These are phyloP conservation scores for Dicaeum eximium DNA, from an alignment of 2,113 vertebrate species.

Conservation along the genomic window DNA sequence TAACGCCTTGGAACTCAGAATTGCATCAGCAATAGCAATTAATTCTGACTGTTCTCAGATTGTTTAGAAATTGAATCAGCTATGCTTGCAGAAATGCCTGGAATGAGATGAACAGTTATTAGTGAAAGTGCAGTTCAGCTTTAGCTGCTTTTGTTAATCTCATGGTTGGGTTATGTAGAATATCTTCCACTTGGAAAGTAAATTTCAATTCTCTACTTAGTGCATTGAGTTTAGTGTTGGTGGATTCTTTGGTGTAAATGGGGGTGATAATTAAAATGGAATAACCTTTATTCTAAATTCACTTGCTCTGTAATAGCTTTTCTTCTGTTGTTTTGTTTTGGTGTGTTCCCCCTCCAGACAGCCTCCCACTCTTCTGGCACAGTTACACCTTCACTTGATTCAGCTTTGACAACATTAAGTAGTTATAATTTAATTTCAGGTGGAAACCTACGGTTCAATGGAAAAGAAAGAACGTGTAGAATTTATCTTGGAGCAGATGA, in stretches of 20 bases:
- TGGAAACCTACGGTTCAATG: conserved; percentile 99
- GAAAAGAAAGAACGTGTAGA: conserved; percentile 98
- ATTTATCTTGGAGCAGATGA: conserved; percentile 98
- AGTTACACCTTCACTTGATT: background rate
- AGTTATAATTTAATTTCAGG: conserved; percentile 70
- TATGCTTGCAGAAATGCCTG: background rate
- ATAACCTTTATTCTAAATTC: background rate
- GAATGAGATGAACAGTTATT: background rate
- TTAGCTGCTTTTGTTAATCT: background rate
- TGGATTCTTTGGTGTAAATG: background rate
- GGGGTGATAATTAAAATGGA: background rate
- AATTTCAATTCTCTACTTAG: background rate
- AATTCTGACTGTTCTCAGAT: background rate
- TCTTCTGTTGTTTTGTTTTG: background rate
- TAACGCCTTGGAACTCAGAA: conserved; percentile 19
- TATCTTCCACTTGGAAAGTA: background rate
- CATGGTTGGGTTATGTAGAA: background rate
- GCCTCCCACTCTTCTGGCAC: background rate
- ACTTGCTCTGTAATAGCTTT: background rate
- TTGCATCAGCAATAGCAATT: background rate
- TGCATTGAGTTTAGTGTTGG: background rate
- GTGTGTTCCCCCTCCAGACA: background rate
- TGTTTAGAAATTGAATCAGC: background rate
- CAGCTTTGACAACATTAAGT: background rate
- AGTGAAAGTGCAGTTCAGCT: background rate